Base-by-base conservation (phyloP, 2,797 vertebrate species). In the Dicrostonyx torquatus region DNA sequence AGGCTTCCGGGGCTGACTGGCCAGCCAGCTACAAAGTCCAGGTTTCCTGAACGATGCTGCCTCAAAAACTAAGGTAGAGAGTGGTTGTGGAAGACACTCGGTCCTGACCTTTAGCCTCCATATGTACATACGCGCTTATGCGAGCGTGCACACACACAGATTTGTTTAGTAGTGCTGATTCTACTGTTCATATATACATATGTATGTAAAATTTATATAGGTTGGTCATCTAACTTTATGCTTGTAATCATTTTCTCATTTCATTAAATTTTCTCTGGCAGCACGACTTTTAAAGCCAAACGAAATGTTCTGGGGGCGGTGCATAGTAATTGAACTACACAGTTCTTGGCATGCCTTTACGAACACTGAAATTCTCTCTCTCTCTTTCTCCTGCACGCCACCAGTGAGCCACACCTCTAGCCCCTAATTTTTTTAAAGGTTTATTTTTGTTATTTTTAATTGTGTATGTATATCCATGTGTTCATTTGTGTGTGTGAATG, bases 281-380 rank as follows among this genome's bases (percentile, higher is more conserved):
- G 26, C 43, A 85, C 50, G 31, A 70, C 82, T 94, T 91, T 92
- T 94, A 92, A 62, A 53, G 45, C 55, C 78, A 87, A 43, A 58
- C 68, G 78, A 73, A 40, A 53, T 83, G 48, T 70, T 86, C 70
- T 37, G 66, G 48, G 50, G 70, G 37, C 22, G 53, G 37, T 68
- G 22, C 50, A 6, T 37, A 55, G 34, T 70, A 29, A 37, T 53
- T 37, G 50, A 66, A 34, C 45, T 37, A 5, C 29, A 83, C 31
- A 37, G 76, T 31, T 89, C 26, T 40, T 64, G 20, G 62, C 8
- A 62, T 24, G 73, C 15, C 10, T 66, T 78, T 66, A 6, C 45
- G 84, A 79, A 84, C 70, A n/a, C 20, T 87, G 62, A 73, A 60
- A 48, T 26, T 45, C 6, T 48, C 34, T 24, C 15, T 45, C 11